Conservation (phyloP, 1,140 invertebrate genomes). For the Nephotettix cincticeps region DNA sequence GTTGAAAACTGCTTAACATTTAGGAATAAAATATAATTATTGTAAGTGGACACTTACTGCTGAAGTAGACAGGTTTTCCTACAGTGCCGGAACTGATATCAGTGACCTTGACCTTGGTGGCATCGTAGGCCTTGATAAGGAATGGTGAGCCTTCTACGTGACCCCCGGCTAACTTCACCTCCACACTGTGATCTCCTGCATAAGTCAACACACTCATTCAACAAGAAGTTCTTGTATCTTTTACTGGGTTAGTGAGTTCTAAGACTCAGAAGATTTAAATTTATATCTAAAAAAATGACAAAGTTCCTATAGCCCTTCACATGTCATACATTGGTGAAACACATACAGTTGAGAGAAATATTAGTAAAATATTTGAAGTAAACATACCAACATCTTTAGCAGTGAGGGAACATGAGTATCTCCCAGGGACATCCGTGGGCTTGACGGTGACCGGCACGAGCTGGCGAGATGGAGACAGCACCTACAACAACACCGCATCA, state of each 20-base stretch:
- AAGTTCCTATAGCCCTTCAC: too few species aligned
- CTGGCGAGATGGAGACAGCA: conserved; percentile 67
- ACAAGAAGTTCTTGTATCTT: too few species aligned
- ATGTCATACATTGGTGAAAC: too few species aligned
- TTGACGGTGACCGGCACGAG: conserved; percentile 67
- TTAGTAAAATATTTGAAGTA: too few species aligned
- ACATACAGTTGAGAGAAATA: too few species aligned
- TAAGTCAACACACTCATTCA: too few species aligned
- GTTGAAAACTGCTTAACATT: not conserved
- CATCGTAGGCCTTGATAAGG: conserved; percentile 92
- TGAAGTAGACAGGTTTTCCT: conserved; percentile 90
- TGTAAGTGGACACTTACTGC: conserved; percentile 85
- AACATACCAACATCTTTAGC: conserved; percentile 80
- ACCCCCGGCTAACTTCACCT: conserved; percentile 77
- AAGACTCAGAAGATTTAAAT: too few species aligned
- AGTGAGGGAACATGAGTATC: conserved; percentile 73
- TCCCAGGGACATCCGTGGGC: conserved; percentile 45
- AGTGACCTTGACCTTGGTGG: conserved; percentile 85
- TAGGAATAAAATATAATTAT: too few species aligned
- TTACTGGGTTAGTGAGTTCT: too few species aligned
- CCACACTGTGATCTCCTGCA: conserved; percentile 87
- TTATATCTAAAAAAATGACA: too few species aligned
- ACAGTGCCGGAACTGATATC: conserved; percentile 87
- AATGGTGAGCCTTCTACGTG: conserved; percentile 94
- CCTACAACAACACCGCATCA: too few species aligned